These are phyloP conservation scores for Megathymus violae DNA, from an alignment of 1,140 invertebrate genomes.

Conservation along the genomic window DNA sequence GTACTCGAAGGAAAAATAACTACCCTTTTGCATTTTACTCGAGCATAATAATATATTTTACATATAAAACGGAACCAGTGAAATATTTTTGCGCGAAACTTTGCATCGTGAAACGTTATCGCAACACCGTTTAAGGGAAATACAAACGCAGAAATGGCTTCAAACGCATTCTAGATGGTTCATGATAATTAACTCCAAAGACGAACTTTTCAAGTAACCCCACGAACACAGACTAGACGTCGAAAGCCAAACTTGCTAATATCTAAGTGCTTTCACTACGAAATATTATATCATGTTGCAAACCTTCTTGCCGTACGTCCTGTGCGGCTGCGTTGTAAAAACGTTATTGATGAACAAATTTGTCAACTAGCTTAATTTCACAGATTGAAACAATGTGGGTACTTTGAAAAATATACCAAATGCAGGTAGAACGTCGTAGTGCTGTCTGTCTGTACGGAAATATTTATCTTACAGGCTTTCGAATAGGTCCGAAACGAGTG, in stretches of 20 bases:
- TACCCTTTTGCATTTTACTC: no score
- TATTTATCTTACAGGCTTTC: no score
- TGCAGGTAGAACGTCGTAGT: not conserved
- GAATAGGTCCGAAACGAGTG: no score
- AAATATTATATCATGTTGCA: slow-evolving; percentile 63
- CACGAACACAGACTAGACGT: slow-evolving; percentile 17
- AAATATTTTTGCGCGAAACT: no score
- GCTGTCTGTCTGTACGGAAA: no score
- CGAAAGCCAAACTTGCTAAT: slow-evolving; percentile 28
- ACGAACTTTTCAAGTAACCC: slow-evolving; percentile 19
- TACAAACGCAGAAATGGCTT: no score
- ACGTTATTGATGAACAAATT: slow-evolving; percentile 31
- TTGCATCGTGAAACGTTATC: no score
- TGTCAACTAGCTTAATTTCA: slow-evolving; percentile 20
- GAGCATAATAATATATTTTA: no score
- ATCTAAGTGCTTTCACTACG: slow-evolving; percentile 59
- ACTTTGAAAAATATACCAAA: not conserved
- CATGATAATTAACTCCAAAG: no score
- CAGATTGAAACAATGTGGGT: not conserved
- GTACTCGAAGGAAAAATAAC: not conserved
- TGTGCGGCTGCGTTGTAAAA: slow-evolving; percentile 78
- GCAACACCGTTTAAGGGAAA: no score
- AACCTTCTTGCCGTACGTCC: slow-evolving; percentile 79
- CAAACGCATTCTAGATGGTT: no score
- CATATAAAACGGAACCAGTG: no score